Conservation (phyloP, 2,113 vertebrate genomes). For the Channa argus region DNA sequence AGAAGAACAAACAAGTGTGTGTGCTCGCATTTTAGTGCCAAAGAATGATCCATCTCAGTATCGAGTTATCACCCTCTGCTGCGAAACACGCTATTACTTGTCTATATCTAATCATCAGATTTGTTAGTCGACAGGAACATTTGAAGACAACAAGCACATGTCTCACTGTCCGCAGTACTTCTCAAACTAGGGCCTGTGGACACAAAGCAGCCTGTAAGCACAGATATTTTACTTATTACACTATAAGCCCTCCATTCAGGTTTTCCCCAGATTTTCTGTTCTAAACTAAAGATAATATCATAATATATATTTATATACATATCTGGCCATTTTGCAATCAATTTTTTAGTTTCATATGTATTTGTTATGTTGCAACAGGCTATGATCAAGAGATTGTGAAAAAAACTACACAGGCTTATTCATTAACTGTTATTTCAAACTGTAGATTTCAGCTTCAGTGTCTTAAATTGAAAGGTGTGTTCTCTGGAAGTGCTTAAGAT, state of each 20-base stretch:
- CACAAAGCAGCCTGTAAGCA: constrained; percentile 15
- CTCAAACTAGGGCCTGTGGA: constrained; percentile 20
- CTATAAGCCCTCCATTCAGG: constrained; percentile 25
- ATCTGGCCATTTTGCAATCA: constrained; percentile 11
- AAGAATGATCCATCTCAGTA: constrained; percentile 33
- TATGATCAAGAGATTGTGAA: not conserved
- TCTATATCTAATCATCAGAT: constrained; percentile 52
- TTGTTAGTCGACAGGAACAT: constrained; percentile 31
- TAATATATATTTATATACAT: not conserved
- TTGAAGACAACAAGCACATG: constrained; percentile 24
- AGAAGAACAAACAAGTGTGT: constrained; percentile 19
- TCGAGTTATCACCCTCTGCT: constrained; percentile 40
- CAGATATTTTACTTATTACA: constrained; percentile 18
- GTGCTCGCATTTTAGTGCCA: constrained; percentile 24
- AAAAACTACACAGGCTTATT: constrained; percentile 12
- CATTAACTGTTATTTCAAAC: constrained; percentile 18
- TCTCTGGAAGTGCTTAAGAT: constrained; percentile 21
- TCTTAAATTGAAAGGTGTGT: constrained; percentile 23
- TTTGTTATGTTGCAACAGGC: constrained; percentile 25
- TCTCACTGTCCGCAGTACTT: constrained; percentile 1
- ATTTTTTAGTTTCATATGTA: constrained; percentile 16
- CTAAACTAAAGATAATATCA: not conserved
- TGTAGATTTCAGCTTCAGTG: constrained; percentile 16
- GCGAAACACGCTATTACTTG: constrained; percentile 43
- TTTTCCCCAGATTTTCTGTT: not conserved